These are phyloP conservation scores for Sebastes ruberrimus DNA, from an alignment of 2,797 vertebrate species.

Conservation along the genomic window DNA sequence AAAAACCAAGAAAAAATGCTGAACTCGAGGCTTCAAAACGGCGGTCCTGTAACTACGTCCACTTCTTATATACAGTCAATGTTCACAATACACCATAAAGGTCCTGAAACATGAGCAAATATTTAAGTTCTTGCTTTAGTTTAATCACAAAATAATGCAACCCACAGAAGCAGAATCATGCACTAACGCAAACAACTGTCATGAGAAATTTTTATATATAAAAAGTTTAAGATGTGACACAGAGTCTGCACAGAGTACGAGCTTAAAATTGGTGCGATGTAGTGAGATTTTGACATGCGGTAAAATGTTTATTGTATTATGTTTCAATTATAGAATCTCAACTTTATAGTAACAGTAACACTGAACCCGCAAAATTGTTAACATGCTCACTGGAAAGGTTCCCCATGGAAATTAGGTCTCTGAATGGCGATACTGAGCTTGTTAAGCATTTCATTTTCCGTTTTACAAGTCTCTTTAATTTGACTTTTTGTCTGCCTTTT, in stretches of 20 bases:
- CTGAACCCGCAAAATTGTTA: slow-evolving; percentile 49
- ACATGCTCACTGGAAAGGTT: slow-evolving; percentile 47
- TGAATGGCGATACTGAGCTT: slow-evolving; percentile 63
- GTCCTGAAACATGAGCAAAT: background rate
- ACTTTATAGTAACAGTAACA: slow-evolving; percentile 37
- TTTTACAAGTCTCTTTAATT: slow-evolving; percentile 80
- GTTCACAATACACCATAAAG: no score
- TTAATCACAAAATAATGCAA: background rate
- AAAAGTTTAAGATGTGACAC: slow-evolving; percentile 19
- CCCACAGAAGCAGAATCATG: background rate
- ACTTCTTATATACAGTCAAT: no score
- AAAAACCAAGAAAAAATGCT: no score
- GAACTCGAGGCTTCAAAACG: no score
- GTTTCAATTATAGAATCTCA: slow-evolving; percentile 58
- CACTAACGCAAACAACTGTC: background rate
- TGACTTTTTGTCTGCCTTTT: slow-evolving; percentile 68
- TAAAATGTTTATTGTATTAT: slow-evolving; percentile 35
- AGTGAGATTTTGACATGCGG: background rate
- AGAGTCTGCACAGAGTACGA: background rate
- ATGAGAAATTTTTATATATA: background rate
- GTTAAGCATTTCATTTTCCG: slow-evolving; percentile 79
- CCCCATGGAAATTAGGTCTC: slow-evolving; percentile 55
- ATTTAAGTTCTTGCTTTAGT: background rate
- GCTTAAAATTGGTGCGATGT: background rate
- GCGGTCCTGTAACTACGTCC: no score